Conservation (phyloP, 2,888 invertebrate species). For the Drosophila quinaria region DNA sequence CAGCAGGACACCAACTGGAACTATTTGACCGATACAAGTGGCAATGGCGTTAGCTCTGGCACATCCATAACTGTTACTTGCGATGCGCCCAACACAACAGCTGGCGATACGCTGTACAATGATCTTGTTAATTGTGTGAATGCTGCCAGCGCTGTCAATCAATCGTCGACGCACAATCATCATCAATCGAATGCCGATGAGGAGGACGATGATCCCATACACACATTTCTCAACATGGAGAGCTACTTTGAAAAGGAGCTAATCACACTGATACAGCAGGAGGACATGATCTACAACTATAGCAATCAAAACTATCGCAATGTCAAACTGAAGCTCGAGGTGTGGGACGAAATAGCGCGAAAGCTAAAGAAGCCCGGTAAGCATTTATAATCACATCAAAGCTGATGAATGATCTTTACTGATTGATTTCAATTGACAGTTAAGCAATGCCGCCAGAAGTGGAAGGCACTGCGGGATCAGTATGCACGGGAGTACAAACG, state of each 20-base stretch:
- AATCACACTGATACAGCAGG: constrained; percentile 79
- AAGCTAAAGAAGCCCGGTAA: constrained; percentile 83
- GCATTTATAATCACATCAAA: not conserved
- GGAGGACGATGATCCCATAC: constrained; percentile 84
- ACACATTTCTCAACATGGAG: constrained; percentile 84
- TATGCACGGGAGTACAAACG: constrained; percentile 84
- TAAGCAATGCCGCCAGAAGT: constrained; percentile 83
- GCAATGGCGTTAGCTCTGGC: constrained; percentile 45
- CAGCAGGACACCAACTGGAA: constrained; percentile 76
- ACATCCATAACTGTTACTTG: constrained; percentile 58
- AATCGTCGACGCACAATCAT: constrained; percentile 50
- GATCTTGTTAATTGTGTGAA: constrained; percentile 80
- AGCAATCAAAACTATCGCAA: constrained; percentile 83
- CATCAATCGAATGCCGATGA: constrained; percentile 65
- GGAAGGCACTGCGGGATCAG: constrained; percentile 84
- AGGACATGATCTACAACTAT: constrained; percentile 81
- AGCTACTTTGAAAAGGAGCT: constrained; percentile 84
- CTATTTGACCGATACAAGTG: constrained; percentile 67
- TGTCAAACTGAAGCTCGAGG: constrained; percentile 78
- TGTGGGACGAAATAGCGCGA: constrained; percentile 84
- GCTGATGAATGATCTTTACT: not conserved
- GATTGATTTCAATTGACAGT: constrained; percentile 55
- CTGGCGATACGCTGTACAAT: constrained; percentile 74
- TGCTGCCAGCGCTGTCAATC: constrained; percentile 49
- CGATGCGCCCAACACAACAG: constrained; percentile 47